Conservation (phyloP, 2,888 invertebrate genomes). For the Lasioglossum pauxillum region DNA sequence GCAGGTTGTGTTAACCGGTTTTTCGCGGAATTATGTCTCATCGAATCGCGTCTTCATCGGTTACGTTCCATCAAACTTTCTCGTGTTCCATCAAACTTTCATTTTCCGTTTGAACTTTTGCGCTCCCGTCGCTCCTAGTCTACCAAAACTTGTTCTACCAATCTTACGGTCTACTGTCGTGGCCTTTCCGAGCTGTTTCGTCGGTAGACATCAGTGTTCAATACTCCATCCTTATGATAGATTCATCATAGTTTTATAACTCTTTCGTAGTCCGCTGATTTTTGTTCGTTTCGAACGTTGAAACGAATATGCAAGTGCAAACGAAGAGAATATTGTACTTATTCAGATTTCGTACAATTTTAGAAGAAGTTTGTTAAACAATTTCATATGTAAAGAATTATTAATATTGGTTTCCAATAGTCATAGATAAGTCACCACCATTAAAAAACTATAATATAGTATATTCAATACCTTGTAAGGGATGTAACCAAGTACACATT, state of each 20-base stretch:
- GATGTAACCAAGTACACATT: too few species aligned
- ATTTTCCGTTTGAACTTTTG: not conserved
- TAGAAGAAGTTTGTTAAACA: too few species aligned
- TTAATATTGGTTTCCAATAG: too few species aligned
- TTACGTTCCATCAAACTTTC: slow-evolving; percentile 2
- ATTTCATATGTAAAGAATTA: too few species aligned
- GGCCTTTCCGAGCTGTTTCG: not conserved
- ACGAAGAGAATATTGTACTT: too few species aligned
- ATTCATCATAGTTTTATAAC: not conserved
- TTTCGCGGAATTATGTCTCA: not conserved
- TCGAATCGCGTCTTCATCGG: not conserved
- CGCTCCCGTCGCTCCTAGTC: not conserved
- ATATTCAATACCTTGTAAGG: too few species aligned
- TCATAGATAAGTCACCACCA: too few species aligned
- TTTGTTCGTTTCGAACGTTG: not conserved
- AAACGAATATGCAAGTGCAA: too few species aligned
- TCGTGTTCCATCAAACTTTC: slow-evolving; percentile 13
- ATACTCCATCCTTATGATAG: not conserved
- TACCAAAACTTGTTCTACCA: not conserved
- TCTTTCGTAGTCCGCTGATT: not conserved
- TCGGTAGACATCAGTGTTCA: not conserved
- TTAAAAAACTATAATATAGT: too few species aligned
- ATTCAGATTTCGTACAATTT: too few species aligned
- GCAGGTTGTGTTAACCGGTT: not conserved
- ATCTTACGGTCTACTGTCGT: not conserved